Evolutionary conservation across 2,797 vertebrate species (phyloP), one percentile per base, ranked within the genome.

Genomic region (Helarctos malayanus): DNA sequence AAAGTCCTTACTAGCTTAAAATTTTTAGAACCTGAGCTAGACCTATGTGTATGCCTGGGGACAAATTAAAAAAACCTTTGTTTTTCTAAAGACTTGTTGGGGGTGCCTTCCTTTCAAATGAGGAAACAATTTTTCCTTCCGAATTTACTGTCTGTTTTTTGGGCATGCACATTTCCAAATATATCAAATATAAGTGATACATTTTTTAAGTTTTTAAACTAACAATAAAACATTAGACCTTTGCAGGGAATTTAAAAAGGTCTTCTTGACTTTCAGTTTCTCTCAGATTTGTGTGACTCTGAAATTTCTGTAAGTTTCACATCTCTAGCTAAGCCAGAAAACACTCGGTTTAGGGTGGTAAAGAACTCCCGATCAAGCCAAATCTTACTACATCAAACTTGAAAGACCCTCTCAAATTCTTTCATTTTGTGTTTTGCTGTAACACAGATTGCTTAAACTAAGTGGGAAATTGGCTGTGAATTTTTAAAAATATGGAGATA

Each of bases 191-290:
- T 82, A 82, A 76, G 63, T 61, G 47, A 38, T 75, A 32, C 15
- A 29, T 88, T 81, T 81, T 68, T 86, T 54, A 92, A 71, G 45
- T 79, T 93, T 84, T 84, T 79, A 82, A 92, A 59, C 88, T 76
- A 19, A 86, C 41, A 73, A 18, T 73, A 87, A 78, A 92, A 81
- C 71, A 38, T 52, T 49, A 25, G 61, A 57, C 38, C 23, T 91
- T 93, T 84, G 54, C 12, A 12, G 8, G n/a, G 15, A 8, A 56
- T 87, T 95, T 88, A 21, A 45, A 73, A 91, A 68, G 38, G 45
- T 54, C 91, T 95, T 85, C 35, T 73, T 88, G 73, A 91, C 84
- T 76, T 95, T 97, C 49, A 12, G 1, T 94, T 96, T 81, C 52
- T 32, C 57, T 69, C 12, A 68, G 54, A 47, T 82, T 57, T 84